Evolutionary conservation across 2,888 invertebrate genomes (phyloP).

Genomic region (Andrena trimmerana): DNA sequence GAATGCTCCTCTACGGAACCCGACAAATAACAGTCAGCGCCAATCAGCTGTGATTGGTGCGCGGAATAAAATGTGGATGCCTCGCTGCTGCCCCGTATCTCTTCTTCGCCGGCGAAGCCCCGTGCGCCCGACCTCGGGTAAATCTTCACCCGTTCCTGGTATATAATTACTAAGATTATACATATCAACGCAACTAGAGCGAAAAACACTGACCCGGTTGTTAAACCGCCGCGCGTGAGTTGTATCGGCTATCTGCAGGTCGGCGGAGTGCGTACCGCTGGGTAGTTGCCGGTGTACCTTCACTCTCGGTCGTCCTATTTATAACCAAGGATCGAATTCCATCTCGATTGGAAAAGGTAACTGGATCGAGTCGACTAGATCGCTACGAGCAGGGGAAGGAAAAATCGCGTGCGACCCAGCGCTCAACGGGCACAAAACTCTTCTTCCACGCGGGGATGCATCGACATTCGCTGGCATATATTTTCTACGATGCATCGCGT

Average conservation of each 20-base stretch:
- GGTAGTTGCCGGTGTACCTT: constrained; percentile 62
- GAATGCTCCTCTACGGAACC: constrained; percentile 31
- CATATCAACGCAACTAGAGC: constrained; percentile 82
- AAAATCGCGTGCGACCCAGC: constrained; percentile 1
- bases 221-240: constrained; percentile 74
- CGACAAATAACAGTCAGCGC: constrained; percentile 73
- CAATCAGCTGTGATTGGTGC: constrained; percentile 75
- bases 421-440: constrained; percentile 33
- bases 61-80: constrained; percentile 70
- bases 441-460: not conserved
- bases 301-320: constrained; percentile 74
- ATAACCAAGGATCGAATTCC: constrained; percentile 75
- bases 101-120: constrained; percentile 17
- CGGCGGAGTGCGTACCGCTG: constrained; percentile 52
- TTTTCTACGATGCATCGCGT: too few species aligned
- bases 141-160: constrained; percentile 69
- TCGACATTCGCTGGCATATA: too few species aligned
- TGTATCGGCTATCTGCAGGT: constrained; percentile 63
- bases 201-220: constrained; percentile 81
- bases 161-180: constrained; percentile 81
- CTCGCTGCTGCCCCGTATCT: constrained; percentile 35
- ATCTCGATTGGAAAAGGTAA: constrained; percentile 71
- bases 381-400: constrained; percentile 23
- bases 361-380: constrained; percentile 64
- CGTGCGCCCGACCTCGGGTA: constrained; percentile 58